Conservation (phyloP, 2,113 vertebrate species). For the Plestiodon gilberti region DNA sequence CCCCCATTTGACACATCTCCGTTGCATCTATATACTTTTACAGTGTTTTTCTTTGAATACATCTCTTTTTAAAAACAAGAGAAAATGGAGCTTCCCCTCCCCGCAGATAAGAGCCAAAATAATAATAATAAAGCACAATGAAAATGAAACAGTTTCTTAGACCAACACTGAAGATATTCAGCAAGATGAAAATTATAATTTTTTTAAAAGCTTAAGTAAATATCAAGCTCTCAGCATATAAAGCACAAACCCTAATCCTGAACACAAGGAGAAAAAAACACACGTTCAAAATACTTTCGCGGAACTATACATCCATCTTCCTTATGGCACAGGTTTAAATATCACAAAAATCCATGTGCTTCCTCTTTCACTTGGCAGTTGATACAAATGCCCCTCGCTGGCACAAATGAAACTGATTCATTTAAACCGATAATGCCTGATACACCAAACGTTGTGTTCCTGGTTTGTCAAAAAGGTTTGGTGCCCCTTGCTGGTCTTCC, state of each 20-base stretch:
- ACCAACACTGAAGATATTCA: constrained; percentile 62
- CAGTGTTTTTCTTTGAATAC: constrained; percentile 44
- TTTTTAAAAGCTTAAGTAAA: constrained; percentile 65
- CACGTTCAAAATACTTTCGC: constrained; percentile 25
- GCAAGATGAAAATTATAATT: constrained; percentile 60
- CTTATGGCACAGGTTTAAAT: background rate
- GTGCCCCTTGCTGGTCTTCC: background rate
- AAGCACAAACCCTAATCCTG: constrained; percentile 54
- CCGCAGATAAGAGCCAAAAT: constrained; percentile 57
- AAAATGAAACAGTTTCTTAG: constrained; percentile 55
- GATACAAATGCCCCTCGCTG: too few species aligned
- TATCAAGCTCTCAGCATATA: constrained; percentile 60
- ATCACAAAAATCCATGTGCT: background rate
- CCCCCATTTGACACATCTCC: background rate
- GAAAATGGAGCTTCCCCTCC: constrained; percentile 31
- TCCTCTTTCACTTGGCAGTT: background rate
- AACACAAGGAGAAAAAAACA: constrained; percentile 38
- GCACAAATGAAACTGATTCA: background rate
- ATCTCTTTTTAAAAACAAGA: constrained; percentile 3
- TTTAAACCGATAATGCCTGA: background rate
- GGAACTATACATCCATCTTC: constrained; percentile 8
- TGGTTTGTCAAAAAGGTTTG: background rate
- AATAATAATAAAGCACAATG: constrained; percentile 44
- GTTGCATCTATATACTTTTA: constrained; percentile 48
- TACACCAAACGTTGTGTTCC: background rate